These are phyloP conservation scores for Cyclopterus lumpus DNA, from an alignment of 2,797 vertebrate species.

Conservation along the genomic window DNA sequence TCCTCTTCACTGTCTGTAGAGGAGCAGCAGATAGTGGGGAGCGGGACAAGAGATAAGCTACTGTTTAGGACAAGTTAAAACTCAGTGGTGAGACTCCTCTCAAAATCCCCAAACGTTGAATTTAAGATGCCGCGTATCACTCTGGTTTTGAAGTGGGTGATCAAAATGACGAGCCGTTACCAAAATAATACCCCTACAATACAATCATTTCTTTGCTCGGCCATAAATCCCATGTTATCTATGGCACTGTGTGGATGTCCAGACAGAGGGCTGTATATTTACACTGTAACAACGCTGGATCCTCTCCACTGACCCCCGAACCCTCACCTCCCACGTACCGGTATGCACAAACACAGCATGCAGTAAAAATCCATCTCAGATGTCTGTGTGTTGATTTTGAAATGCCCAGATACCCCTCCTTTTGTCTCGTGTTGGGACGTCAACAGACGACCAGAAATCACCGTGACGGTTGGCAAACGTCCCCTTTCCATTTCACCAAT, in stretches of 20 bases:
- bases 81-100: background rate
- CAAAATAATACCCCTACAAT: background rate
- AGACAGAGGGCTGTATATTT: constrained; percentile 28
- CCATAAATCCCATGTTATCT: constrained; percentile 27
- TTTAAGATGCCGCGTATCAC: background rate
- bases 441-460: constrained; percentile 51
- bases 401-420: constrained; percentile 21
- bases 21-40: constrained; percentile 11
- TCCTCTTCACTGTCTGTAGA: constrained; percentile 41
- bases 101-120: background rate
- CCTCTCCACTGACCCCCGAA: constrained; percentile 28
- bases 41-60: constrained; percentile 40
- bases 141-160: constrained; percentile 3
- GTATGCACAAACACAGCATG: constrained; percentile 30
- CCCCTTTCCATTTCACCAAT: constrained; percentile 7
- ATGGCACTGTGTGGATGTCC: constrained; percentile 43
- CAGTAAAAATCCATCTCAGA: constrained; percentile 14
- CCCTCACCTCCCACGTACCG: constrained; percentile 4
- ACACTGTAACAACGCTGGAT: constrained; percentile 33
- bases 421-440: constrained; percentile 22
- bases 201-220: constrained; percentile 23
- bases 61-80: constrained; percentile 23
- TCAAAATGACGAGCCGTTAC: constrained; percentile 31
- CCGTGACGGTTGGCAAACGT: constrained; percentile 44
- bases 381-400: constrained; percentile 20